Evolutionary conservation across 2,888 invertebrate species (phyloP).

Genomic region (Lysandra coridon): DNA sequence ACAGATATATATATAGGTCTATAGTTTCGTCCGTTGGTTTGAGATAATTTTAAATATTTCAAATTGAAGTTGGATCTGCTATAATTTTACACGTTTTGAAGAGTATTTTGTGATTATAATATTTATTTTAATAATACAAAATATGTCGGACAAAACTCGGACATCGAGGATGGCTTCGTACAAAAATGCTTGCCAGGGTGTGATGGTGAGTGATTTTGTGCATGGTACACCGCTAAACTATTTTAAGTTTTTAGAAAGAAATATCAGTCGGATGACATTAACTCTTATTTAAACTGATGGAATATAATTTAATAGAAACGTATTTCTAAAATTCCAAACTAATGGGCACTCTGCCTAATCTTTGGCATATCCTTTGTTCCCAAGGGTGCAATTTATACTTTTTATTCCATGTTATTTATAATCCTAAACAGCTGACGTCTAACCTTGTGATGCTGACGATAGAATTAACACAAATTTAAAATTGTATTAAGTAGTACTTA

Average conservation of each 20-base stretch:
- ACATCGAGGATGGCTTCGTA: constrained; percentile 84
- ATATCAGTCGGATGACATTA: too few species aligned
- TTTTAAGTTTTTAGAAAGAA: not conserved
- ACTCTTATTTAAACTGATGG: too few species aligned
- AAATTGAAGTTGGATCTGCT: too few species aligned
- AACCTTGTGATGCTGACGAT: not conserved
- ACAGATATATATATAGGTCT: too few species aligned
- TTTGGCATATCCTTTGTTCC: not conserved
- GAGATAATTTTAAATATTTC: too few species aligned
- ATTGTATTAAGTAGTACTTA: too few species aligned
- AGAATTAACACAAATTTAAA: constrained; percentile 64
- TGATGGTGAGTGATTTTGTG: constrained; percentile 79
- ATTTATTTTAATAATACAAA: constrained; percentile 38
- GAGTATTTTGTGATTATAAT: too few species aligned
- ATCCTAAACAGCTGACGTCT: not conserved
- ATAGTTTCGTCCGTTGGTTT: too few species aligned
- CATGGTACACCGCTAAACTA: not conserved
- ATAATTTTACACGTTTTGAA: too few species aligned
- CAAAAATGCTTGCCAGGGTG: constrained; percentile 89
- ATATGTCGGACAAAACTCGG: constrained; percentile 82
- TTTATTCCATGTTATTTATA: not conserved
- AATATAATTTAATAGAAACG: too few species aligned
- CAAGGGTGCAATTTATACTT: not conserved
- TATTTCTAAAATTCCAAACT: too few species aligned
- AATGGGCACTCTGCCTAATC: too few species aligned